Base-by-base conservation (phyloP, 2,797 vertebrate genomes). In the Sphenopsis melanotis region DNA sequence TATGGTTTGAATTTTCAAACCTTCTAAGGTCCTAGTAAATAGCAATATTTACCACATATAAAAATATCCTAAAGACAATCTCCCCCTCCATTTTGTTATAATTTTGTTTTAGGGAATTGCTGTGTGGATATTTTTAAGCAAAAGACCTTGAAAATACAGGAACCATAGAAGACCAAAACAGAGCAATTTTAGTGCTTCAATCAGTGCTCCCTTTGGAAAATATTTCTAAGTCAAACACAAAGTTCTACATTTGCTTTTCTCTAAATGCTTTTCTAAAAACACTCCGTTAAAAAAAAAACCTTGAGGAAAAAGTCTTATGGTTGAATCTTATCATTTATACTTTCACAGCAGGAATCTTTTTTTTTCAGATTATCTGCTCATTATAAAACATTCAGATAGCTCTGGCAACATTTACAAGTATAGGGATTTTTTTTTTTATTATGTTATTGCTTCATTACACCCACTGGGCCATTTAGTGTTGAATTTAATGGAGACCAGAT, bases 381-480 rank as follows among this genome's bases (percentile, higher is more conserved):
- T 94, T 95, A 86, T 81, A 95, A 91, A 96, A 86, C 77, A 94
- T 69, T 96, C 93, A 91, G 79, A 91, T 92, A 96, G 89, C 63
- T 96, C 84, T 94, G 77, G 59, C 24, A 93, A 63, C 89, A 88
- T 93, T 96, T 94, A 76, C 52, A 95, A 96, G 72, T 49, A 78
- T 10, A 93, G 12, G 12, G 22, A 1, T 20, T 85, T 83, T 69
- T 83, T 69, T 37, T 41, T 21, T 87, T 55, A 64, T 63, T 87
- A 26, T 87, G 80, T 93, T 96, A 96, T 89, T 91, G 78, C 87
- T 96, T 97, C 95, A 92, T 95, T 95, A 95, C 71, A 92, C 93
- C 90, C 97, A 86, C 75, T 89, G 95, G 94, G 84, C 59, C 80
- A 89, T 80, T 97, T 94, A 97, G 95, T 68, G 44, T 87, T 92